These are phyloP conservation scores for Bergia puertoricense DNA, from an alignment of 92 coral and sea anemone species.

Conservation along the genomic window DNA sequence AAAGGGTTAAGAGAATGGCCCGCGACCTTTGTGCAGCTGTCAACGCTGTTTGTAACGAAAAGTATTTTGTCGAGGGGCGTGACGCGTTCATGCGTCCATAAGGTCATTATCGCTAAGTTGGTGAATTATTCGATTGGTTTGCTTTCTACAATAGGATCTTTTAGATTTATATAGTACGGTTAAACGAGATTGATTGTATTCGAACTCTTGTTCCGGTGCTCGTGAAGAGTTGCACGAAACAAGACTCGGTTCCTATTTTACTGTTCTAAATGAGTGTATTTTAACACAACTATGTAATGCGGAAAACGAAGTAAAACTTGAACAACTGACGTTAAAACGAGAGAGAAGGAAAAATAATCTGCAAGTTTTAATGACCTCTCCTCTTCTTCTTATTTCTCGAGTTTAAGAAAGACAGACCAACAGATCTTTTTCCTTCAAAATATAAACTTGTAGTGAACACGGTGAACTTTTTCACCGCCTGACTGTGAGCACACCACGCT, in stretches of 20 bases:
- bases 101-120: neutral
- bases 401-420: neutral
- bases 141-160: neutral
- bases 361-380: neutral
- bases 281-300: no score
- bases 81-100: neutral
- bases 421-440: neutral
- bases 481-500: neutral
- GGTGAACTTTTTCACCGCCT: neutral
- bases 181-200: no score
- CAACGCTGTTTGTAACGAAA: neutral
- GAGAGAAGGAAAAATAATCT: no score
- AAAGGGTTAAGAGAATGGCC: no score
- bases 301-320: no score
- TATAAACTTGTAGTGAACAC: neutral
- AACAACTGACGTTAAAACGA: no score
- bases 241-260: no score
- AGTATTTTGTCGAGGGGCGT: neutral
- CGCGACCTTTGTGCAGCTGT: no score
- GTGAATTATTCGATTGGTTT: neutral
- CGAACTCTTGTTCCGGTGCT: neutral
- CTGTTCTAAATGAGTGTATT: no score
- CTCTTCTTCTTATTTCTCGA: no score
- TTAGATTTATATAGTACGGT: no score
- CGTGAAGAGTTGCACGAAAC: neutral